Evolutionary conservation across 2,797 vertebrate species (phyloP), one percentile per base, ranked within the genome.

Genomic region (Lithobates pipiens): DNA sequence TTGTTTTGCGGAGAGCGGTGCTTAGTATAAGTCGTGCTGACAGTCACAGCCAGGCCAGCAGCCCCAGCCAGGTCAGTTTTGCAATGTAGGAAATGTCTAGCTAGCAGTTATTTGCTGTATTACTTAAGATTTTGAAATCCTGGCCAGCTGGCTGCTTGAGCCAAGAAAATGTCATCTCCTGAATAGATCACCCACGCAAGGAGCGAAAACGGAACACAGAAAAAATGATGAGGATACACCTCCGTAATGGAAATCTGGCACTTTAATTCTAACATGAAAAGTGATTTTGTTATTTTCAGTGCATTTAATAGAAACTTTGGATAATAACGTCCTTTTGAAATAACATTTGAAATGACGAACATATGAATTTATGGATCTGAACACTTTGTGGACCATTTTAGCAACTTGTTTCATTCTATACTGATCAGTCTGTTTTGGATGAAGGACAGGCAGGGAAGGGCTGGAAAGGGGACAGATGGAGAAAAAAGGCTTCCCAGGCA

Each of bases 121-220:
- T 84, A 78, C 83, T 85, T 73, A 74, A 73, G 69, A 44, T 46
- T 85, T 79, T 50, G 36, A 73, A 79, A 36, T 44, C 70, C 25
- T 74, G 76, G 68, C 83, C 69, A 71, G 57, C 69, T 61, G 74
- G 54, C 9, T 46, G 8, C 16, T 11, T 11, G 39, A 73, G 83
- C 83, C 83, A 85, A 85, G 36, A 75, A 36, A 69, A 72, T 85
- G 83, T 85, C 83, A 74, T 85, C 77, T 77, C 83, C 76, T 72
- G 76, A 84, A 63, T 73, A 67, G 46, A 46, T 79, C 83, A 34
- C 83, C 83, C 68, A 79, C 76, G 76, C 76, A 79, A 50, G 46
- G 36, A 85, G 36, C 18, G 15, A 46, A 74, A 67, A 63, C 69
- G 23, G 83, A 46, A 79, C 76, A 85, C 27, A 85, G 57, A 80